Conservation (phyloP, 1,140 invertebrate genomes). For the Paracyclopina nana region DNA sequence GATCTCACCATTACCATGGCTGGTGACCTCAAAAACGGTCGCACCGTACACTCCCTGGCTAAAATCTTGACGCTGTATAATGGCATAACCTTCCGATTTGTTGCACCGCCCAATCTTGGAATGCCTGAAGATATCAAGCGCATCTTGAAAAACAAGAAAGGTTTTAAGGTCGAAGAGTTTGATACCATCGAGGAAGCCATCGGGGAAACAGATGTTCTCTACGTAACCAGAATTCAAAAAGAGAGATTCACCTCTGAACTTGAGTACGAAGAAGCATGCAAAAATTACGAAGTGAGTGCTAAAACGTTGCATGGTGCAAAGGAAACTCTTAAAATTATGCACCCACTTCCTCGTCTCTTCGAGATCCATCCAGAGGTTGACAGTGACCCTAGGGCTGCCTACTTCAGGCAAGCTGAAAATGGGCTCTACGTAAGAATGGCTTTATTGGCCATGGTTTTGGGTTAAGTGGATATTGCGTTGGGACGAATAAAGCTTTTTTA, state of each 20-base stretch:
- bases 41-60: slow-evolving; percentile 93
- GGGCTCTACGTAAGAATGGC: slow-evolving; percentile 98
- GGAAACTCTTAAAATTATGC: slow-evolving; percentile 84
- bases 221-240: slow-evolving; percentile 91
- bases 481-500: no score
- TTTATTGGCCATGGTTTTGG: slow-evolving; percentile 71
- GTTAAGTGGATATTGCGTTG: no score
- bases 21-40: slow-evolving; percentile 89
- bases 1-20: slow-evolving; percentile 43
- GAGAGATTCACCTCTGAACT: slow-evolving; percentile 66
- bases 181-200: slow-evolving; percentile 57
- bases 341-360: slow-evolving; percentile 79
- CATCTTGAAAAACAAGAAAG: slow-evolving; percentile 51
- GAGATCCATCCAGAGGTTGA: slow-evolving; percentile 91
- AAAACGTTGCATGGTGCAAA: slow-evolving; percentile 86
- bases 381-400: slow-evolving; percentile 83
- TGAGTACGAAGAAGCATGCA: slow-evolving; percentile 74
- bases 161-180: slow-evolving; percentile 45
- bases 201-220: slow-evolving; percentile 82
- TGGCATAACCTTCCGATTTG: slow-evolving; percentile 58
- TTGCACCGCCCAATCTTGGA: slow-evolving; percentile 57
- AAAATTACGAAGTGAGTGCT: slow-evolving; percentile 72
- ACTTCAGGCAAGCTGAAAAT: slow-evolving; percentile 92
- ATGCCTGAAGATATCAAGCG: slow-evolving; percentile 78
- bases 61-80: slow-evolving; percentile 70